Percentiles rank a stretch among this genome's conserved stretches.
Conservation (phyloP, 2,888 invertebrate genomes). For the Polia nebulosa region DNA sequence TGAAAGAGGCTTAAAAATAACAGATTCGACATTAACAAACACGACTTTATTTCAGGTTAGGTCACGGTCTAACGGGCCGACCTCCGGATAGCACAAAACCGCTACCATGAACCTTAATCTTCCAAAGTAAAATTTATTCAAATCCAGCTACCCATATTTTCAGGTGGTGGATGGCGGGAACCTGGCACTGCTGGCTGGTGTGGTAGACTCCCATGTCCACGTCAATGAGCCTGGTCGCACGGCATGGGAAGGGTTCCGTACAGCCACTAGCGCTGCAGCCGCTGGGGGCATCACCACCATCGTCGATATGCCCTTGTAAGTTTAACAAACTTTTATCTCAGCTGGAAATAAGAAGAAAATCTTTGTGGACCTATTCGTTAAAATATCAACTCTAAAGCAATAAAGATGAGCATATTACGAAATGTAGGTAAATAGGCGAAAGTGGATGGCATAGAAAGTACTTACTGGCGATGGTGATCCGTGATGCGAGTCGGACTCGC, state of each 20-base stretch:
- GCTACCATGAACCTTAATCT: neutral
- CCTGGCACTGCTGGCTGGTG: constrained; percentile 91
- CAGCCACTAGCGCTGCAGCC: constrained; percentile 94
- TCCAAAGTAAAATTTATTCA: constrained; percentile 4
- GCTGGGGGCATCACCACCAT: constrained; percentile 94
- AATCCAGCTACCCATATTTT: constrained; percentile 34
- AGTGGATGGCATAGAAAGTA: neutral
- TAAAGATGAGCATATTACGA: neutral
- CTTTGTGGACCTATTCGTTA: neutral
- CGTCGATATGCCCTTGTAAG: constrained; percentile 93
- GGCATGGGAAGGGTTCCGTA: constrained; percentile 93
- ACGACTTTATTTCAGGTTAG: constrained; percentile 7
- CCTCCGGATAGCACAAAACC: constrained; percentile 7
- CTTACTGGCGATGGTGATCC: neutral
- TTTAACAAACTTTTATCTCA: neutral
- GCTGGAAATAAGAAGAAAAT: neutral
- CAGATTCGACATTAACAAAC: neutral
- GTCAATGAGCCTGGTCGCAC: constrained; percentile 94
- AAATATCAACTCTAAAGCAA: neutral
- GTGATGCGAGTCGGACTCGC: no score
- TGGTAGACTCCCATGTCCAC: constrained; percentile 94
- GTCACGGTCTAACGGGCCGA: constrained; percentile 32
- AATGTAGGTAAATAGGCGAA: neutral
- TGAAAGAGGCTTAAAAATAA: neutral
- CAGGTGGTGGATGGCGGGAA: constrained; percentile 79